phyloP scores from a whole-genome alignment of 2,888 invertebrate species.

The Nematopogon swammerdamellus region DNA sequence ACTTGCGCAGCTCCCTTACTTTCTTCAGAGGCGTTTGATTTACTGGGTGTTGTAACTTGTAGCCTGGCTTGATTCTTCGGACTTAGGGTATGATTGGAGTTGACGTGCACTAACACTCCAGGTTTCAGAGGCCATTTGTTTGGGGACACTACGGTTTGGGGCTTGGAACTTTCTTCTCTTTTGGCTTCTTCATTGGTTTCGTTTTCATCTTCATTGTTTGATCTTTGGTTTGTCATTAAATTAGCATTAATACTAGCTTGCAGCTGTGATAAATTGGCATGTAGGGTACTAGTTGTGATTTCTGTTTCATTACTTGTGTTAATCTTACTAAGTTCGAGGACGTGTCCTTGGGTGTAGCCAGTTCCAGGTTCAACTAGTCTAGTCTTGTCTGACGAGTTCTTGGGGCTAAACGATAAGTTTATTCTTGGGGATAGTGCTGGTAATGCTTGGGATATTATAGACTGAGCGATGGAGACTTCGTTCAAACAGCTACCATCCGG shows the following conservation, averaged over 20 bases:
- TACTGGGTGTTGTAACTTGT: slow-evolving; percentile 18
- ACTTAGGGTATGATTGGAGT: slow-evolving; percentile 72
- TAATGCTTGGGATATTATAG: slow-evolving; percentile 54
- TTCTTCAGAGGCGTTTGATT: slow-evolving; percentile 11
- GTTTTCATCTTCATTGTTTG: slow-evolving; percentile 18
- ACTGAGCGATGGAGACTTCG: slow-evolving; percentile 51
- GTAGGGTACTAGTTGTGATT: slow-evolving; percentile 16
- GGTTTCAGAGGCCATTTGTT: slow-evolving; percentile 86
- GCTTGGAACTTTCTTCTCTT: slow-evolving; percentile 21
- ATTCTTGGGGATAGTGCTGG: slow-evolving; percentile 46
- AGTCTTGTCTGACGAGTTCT: slow-evolving; percentile 42
- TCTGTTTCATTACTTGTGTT: slow-evolving; percentile 8
- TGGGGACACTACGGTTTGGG: slow-evolving; percentile 42
- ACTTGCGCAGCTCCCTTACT: slow-evolving; percentile 14
- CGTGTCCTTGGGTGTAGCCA: slow-evolving; percentile 18
- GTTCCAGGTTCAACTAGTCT: slow-evolving; percentile 35
- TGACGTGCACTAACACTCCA: slow-evolving; percentile 84
- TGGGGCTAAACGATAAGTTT: slow-evolving; percentile 38
- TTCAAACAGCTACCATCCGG: slow-evolving; percentile 53
- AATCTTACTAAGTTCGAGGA: slow-evolving; percentile 35
- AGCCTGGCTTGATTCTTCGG: slow-evolving; percentile 50
- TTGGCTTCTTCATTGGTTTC: slow-evolving; percentile 23
- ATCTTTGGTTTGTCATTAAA: slow-evolving; percentile 6
- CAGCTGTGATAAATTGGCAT: slow-evolving; percentile 28
- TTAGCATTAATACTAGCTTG: slow-evolving; percentile 26